Base-by-base conservation (phyloP, 2,888 invertebrate genomes). In the Elaeidobius kamerunicus region DNA sequence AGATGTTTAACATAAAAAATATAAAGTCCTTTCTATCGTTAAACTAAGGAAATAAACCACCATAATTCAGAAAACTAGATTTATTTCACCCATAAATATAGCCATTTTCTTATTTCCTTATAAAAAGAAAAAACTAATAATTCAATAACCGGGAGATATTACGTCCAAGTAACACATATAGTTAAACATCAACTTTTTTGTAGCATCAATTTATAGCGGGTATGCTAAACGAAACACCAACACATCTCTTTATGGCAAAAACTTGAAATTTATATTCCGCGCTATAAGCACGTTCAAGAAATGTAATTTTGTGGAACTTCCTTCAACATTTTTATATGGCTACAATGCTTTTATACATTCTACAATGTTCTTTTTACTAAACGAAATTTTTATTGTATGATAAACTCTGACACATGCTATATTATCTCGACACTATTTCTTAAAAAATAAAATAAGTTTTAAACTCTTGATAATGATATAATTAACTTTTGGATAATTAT, bases 241-340 rank as follows among this genome's bases (percentile, higher is more conserved):
- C 38, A 30, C 38, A 48, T 48, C 28, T 40, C 35, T 35, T 45
- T 47, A 32, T 20, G 32, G 18, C 27, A 42, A 36, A 47, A 42
- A 52, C 43, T 34, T 53, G 19, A 48, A 53, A 53, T 47, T 43
- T 53, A 53, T 53, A 53, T 23, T 38, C 53, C 15, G n/a, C 1
- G 48, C 38, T 44, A 44, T 53, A 53, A 53, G 43, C 47, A 53
- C 32, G 48, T 43, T 38, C 43, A 43, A 39, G 48, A 48, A 51
- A 51, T 34, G 55, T 50, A 55, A 55, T 55, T 55, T 50, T 45
- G 35, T 19, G 35, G 35, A 54, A 54, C 40, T 54, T 54, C 32
- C 34, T 44, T 44, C 17, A 38, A 36, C 32, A 39, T 39, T 45
- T 45, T 52, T 52, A 52, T 30, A 38, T 14, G 30, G 20, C 34